Evolutionary conservation across 2,113 vertebrate genomes (phyloP), one percentile per base, ranked within the genome.

Genomic region (Salvelinus fontinalis): DNA sequence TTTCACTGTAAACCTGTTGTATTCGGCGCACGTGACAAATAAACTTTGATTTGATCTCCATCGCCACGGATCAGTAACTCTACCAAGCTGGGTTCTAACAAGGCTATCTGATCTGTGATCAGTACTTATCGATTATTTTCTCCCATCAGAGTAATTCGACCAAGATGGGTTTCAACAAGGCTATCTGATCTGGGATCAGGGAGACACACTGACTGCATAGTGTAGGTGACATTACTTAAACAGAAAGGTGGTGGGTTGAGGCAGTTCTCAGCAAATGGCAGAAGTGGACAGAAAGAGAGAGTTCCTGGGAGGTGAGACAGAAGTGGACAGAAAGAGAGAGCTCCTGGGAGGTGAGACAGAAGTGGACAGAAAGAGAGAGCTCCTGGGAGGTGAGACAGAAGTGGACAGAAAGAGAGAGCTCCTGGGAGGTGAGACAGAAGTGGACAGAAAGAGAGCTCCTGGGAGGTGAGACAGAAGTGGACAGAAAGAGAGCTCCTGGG

Each of bases 81-180:
- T 85, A 74, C 81, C 74, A 77, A 85, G 81, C 79, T 81, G 87
- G 69, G 84, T 82, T 86, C 83, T 83, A 84, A 90, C 86, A 77
- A 64, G 73, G 86, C 87, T 77, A 79, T 84, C 82, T 81, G 81
- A 92, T 87, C 87, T 71, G 20, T 74, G 76, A 49, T 57, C 13
- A 57, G 51, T 31, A 31, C 31, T 1, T 31, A 31, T 31, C 31
- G 5, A 5, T 31, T 31, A 1, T 5, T 31, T 6, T 31, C 31
- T 31, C 31, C 31, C 31, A 1, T 31, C 31, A 31, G 31, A 81
- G 87, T 87, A 88, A 88, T 66, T 12, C 57, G 83, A 76, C 80
- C 74, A 76, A 84, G 81, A 79, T 81, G 87, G 69, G 84, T 82
- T 86, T 83, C 84, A 84, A 90, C 86, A 77, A 64, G 73, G 86